Evolutionary conservation across 1,140 invertebrate species (phyloP).

Genomic region (Drosophila tristis): DNA sequence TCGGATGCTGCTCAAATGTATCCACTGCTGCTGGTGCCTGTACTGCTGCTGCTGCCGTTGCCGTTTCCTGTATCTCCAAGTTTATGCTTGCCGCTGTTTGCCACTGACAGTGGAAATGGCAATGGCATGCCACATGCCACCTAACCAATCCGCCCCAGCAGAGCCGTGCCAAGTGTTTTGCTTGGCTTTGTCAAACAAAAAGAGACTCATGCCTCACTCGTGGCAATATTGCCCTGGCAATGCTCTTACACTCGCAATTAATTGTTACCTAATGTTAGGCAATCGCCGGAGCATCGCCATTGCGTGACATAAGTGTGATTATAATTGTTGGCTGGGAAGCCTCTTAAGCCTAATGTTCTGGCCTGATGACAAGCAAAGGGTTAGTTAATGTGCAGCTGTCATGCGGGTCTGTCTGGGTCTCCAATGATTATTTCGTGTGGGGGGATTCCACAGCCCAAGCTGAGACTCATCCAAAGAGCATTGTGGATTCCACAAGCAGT

Average conservation of each 20-base stretch:
- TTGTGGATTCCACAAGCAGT: constrained; percentile 5
- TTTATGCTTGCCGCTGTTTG: constrained; percentile 38
- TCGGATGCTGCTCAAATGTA: constrained; percentile 43
- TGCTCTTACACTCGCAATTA: constrained; percentile 31
- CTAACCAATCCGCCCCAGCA: constrained; percentile 21
- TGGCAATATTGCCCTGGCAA: constrained; percentile 44
- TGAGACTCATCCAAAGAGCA: constrained; percentile 9
- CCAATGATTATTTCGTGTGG: background rate
- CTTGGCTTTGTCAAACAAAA: constrained; percentile 63
- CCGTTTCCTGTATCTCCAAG: constrained; percentile 34
- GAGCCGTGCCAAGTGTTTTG: constrained; percentile 69
- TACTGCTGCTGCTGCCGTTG: constrained; percentile 19
- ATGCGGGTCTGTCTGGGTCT: background rate
- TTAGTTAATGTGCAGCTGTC: background rate
- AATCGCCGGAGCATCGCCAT: constrained; percentile 17
- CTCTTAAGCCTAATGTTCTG: too few relatives aligned
- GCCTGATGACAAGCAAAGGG: too few relatives aligned
- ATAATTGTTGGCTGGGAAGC: too few relatives aligned
- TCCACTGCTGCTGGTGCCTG: constrained; percentile 34
- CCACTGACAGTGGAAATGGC: constrained; percentile 58
- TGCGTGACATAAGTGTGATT: constrained; percentile 21
- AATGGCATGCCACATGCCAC: constrained; percentile 56
- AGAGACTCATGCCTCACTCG: constrained; percentile 10
- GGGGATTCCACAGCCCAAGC: too few relatives aligned
- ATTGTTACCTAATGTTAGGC: constrained; percentile 38